Conservation (phyloP, 2,113 vertebrate species). For the Variabilichromis moorii region DNA sequence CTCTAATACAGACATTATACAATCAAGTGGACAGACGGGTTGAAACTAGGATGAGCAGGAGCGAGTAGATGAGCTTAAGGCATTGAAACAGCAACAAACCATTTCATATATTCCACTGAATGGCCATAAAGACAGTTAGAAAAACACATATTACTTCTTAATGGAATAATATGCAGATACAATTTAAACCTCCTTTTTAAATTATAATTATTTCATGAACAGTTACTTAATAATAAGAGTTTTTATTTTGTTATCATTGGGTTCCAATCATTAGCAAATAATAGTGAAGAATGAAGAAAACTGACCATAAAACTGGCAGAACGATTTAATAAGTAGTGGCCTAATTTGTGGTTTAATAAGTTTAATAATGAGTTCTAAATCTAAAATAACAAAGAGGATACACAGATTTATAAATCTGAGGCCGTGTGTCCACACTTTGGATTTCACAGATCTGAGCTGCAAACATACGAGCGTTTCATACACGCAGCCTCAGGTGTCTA, state of each 20-base stretch:
- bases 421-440: background rate
- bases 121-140: fast-evolving
- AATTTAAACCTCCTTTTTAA: background rate
- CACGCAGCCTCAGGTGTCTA: background rate
- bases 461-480: background rate
- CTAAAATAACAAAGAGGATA: fast-evolving
- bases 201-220: background rate
- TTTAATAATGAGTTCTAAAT: background rate
- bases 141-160: background rate
- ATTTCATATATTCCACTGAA: background rate
- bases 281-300: background rate
- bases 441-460: background rate
- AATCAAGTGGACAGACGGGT: no score
- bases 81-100: background rate
- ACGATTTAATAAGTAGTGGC: fast-evolving
- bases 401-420: background rate
- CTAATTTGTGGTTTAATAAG: background rate
- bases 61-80: background rate
- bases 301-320: background rate
- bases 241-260: background rate
- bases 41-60: background rate
- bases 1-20: background rate
- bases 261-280: background rate
- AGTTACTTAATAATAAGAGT: background rate
- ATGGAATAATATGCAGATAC: fast-evolving